These are phyloP conservation scores for Oenanthe oenanthe DNA, from an alignment of 2,113 vertebrate genomes.

Conservation along the genomic window DNA sequence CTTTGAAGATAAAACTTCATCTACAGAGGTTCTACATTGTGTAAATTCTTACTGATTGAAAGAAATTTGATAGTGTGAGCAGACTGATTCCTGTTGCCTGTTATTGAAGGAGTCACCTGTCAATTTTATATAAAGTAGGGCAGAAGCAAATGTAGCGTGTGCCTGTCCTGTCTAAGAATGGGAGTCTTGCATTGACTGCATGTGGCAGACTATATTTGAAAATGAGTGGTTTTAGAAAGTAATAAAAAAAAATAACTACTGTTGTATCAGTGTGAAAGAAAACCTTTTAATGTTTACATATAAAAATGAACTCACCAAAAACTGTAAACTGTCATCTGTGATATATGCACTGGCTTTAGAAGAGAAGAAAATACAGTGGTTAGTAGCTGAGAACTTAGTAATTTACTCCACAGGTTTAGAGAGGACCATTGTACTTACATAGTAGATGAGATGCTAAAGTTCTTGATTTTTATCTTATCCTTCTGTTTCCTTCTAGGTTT, in stretches of 20 bases:
- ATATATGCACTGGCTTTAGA: neutral
- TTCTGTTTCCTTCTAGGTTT: constrained; percentile 84
- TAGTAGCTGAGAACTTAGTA: neutral
- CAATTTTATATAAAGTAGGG: neutral
- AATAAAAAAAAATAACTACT: neutral
- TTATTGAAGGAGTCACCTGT: neutral
- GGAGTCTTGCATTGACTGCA: neutral
- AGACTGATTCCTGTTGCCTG: neutral
- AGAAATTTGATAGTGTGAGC: neutral
- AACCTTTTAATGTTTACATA: neutral
- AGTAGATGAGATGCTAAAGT: neutral
- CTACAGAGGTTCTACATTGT: fast-evolving
- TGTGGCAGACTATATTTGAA: neutral
- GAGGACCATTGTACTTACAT: neutral
- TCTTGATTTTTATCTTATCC: neutral
- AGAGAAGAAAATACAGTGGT: neutral
- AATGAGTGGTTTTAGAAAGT: neutral
- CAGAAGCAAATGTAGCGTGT: neutral
- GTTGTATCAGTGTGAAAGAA: neutral
- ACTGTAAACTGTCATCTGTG: neutral
- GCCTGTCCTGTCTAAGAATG: neutral
- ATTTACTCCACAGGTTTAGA: neutral
- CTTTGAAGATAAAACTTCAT: neutral
- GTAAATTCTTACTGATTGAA: neutral
- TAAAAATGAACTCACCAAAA: neutral